A percentile compares a stretch with the other conserved stretches of the same genome.
phyloP scores from a whole-genome alignment of 2,888 invertebrate genomes.

The Microchrysa polita region DNA sequence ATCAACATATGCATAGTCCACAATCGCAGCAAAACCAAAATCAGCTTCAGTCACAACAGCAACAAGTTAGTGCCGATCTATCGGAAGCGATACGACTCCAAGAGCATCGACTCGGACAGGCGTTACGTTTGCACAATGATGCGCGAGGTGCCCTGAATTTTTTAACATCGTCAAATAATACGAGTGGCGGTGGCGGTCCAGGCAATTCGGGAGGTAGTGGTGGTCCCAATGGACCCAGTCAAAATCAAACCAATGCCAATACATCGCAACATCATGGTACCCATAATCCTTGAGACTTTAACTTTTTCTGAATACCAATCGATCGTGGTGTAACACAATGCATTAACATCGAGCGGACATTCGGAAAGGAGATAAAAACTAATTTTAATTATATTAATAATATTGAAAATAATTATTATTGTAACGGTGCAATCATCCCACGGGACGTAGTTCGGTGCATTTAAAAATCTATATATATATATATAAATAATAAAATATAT shows the following conservation, averaged over 20 bases:
- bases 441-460: constrained; percentile 31
- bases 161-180: constrained; percentile 64
- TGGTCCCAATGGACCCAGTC: constrained; percentile 23
- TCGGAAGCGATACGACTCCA: constrained; percentile 77
- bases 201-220: neutral
- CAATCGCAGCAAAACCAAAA: constrained; percentile 49
- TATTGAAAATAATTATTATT: neutral
- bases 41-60: constrained; percentile 51
- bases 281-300: constrained; percentile 79
- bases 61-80: constrained; percentile 74
- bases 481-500: too few relatives aligned
- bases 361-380: neutral
- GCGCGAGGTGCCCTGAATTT: constrained; percentile 79
- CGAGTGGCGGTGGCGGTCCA: constrained; percentile 64
- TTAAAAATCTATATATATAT: constrained; percentile 7
- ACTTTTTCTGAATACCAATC: constrained; percentile 70
- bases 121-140: constrained; percentile 81
- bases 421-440: constrained; percentile 27
- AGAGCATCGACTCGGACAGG: constrained; percentile 85
- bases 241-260: constrained; percentile 44
- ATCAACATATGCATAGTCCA: constrained; percentile 50
- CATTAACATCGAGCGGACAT: neutral
- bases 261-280: constrained; percentile 66
- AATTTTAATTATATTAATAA: neutral
- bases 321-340: neutral